A percentile compares a stretch with the other conserved stretches of the same genome.
phyloP scores from a whole-genome alignment of 2,797 vertebrate genomes.

The Lacerta bilineata region DNA sequence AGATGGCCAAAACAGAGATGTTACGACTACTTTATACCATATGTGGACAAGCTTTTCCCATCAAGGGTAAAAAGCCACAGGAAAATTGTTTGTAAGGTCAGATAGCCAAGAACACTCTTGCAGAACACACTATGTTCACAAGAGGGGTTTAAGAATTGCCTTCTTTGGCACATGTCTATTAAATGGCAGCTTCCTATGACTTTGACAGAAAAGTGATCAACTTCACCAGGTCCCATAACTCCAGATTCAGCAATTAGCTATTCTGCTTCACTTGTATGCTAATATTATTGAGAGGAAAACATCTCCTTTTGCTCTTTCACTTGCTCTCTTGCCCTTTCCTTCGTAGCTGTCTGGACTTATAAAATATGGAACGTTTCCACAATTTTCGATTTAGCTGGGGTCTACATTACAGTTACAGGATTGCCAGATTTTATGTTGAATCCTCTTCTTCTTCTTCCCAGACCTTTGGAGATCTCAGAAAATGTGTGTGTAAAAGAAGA shows the following conservation, averaged over 20 bases:
- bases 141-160: too few species aligned
- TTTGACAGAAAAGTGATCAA: not conserved
- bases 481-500: not conserved
- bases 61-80: not conserved
- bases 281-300: slow-evolving; percentile 27
- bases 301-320: not conserved
- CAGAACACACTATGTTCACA: too few species aligned
- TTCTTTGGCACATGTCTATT: not conserved
- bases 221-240: not conserved
- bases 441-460: too few species aligned
- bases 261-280: not conserved
- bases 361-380: not conserved
- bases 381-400: not conserved
- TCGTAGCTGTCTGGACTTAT: not conserved
- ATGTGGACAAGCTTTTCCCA: not conserved
- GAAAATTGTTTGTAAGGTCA: too few species aligned
- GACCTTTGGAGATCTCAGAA: slow-evolving; percentile 27
- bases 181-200: not conserved
- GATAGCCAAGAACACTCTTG: too few species aligned
- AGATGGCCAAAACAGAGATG: too few species aligned
- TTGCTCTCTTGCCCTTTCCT: not conserved
- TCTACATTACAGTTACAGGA: slow-evolving; percentile 17
- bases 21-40: not conserved
- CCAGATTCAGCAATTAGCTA: too few species aligned
- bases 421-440: slow-evolving; percentile 33